These are phyloP conservation scores for Euclidia mi DNA, from an alignment of 2,888 invertebrate genomes.

Conservation along the genomic window DNA sequence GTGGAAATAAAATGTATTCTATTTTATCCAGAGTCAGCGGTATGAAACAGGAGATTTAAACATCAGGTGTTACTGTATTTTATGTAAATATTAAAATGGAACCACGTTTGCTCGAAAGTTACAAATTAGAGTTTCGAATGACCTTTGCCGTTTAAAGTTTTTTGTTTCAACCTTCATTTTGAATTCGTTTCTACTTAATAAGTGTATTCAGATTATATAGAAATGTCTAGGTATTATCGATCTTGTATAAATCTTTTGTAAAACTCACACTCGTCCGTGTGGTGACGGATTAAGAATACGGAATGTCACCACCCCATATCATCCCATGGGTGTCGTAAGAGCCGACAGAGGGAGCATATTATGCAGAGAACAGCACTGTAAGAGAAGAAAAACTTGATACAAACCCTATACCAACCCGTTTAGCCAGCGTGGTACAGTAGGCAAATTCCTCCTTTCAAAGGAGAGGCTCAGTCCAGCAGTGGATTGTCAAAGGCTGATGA, in stretches of 20 bases:
- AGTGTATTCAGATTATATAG: conserved; percentile 50
- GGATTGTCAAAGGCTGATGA: no score
- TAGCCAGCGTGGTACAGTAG: no score
- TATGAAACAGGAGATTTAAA: conserved; percentile 72
- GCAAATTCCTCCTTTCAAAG: no score
- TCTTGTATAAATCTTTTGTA: conserved; percentile 34
- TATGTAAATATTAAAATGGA: conserved; percentile 78
- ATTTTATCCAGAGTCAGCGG: conserved; percentile 63
- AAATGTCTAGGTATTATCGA: conserved; percentile 41
- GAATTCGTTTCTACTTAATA: conserved; percentile 9
- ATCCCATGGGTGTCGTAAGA: no score
- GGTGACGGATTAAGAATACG: no score
- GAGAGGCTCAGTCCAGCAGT: no score
- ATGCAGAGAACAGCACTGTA: no score
- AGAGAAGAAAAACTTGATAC: no score
- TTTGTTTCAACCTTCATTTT: conserved; percentile 49
- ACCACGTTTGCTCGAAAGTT: conserved; percentile 65
- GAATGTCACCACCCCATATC: no score
- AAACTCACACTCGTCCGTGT: no score
- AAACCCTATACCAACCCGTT: no score
- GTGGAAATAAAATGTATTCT: conserved; percentile 55
- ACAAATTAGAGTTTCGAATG: conserved; percentile 76
- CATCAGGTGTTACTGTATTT: conserved; percentile 77
- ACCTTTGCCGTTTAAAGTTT: conserved; percentile 67
- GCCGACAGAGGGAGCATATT: no score